Evolutionary conservation across 2,888 invertebrate species (phyloP), one percentile per base, ranked within the genome.

Genomic region (Hoplodrina blanda): DNA sequence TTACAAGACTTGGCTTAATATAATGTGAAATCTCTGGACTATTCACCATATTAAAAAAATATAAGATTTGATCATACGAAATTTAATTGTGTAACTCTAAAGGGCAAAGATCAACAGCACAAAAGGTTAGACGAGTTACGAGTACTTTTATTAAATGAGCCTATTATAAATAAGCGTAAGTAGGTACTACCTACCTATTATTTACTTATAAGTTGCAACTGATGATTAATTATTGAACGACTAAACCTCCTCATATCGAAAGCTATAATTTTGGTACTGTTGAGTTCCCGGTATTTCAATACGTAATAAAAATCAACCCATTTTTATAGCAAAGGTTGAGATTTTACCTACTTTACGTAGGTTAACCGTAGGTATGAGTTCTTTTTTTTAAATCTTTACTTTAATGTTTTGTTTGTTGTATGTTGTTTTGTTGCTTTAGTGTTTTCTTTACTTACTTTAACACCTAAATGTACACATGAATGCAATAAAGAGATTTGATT

Each of bases 81-180:
- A 70, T 62, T 57, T 44, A 13, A 73, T 76, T 69, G 59, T 44
- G 57, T 60, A 73, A 71, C 62, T 52, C n/a, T 60, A 50, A 60
- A 62, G 57, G 44, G 49, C 78, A 71, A 80, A 77, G 74, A 54
- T 66, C 60, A 77, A 56, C 46, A 25, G 46, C 59, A 68, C 65
- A 77, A 77, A 80, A 74, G 67, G 67, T 57, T 70, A 73, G 63
- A 72, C 72, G 74, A 78, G 69, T 53, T 64, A 33, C 53, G 62
- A 68, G 50, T 76, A 65, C 78, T 55, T 60, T 65, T 68, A 50
- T 57, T 69, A 62, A 80, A 79, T 56, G 46, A 63, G 41, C 55
- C 59, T 68, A 60, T 54, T 71, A 62, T 53, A 76, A 11, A 41
- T 46, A 19, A 25, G n/a, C 54, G 20, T 53, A 55, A 57, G 62